A percentile compares a stretch with the other conserved stretches of the same genome.
Conservation (phyloP, 2,888 invertebrate species). For the Orthosia gothica region DNA sequence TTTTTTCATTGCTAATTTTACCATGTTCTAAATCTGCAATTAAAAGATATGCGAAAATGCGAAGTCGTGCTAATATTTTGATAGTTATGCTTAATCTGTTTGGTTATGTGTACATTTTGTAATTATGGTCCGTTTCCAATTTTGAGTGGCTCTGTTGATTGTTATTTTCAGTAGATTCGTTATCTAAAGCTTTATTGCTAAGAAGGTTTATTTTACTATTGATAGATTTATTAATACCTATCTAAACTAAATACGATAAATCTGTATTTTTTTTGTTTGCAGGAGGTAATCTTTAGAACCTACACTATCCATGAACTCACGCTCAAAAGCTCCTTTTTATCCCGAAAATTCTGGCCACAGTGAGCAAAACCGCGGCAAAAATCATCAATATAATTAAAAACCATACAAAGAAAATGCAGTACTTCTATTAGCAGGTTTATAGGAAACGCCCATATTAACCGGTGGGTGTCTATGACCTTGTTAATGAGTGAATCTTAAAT, state of each 20-base stretch:
- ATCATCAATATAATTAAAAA: background rate
- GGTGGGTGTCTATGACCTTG: constrained; percentile 36
- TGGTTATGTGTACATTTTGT: background rate
- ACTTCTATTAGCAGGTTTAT: background rate
- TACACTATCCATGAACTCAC: too few species aligned
- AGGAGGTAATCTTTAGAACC: too few species aligned
- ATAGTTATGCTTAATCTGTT: constrained; percentile 17
- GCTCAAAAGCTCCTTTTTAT: too few species aligned
- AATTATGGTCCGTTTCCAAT: constrained; percentile 18
- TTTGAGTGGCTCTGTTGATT: constrained; percentile 2
- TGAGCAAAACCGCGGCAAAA: too few species aligned
- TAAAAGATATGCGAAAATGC: constrained; percentile 7
- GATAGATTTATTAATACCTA: too few species aligned
- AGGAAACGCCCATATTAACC: background rate
- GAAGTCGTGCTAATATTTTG: constrained; percentile 15
- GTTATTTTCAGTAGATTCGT: background rate
- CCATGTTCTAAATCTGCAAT: background rate
- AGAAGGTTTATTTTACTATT: background rate
- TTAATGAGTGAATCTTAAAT: constrained; percentile 34
- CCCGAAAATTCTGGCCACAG: too few species aligned
- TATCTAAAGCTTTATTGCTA: too few species aligned
- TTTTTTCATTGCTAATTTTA: background rate
- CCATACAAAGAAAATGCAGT: background rate
- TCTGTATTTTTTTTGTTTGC: too few species aligned
- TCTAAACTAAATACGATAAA: too few species aligned